Base-by-base conservation (phyloP, 1,140 invertebrate genomes). In the Tachypleus tridentatus region DNA sequence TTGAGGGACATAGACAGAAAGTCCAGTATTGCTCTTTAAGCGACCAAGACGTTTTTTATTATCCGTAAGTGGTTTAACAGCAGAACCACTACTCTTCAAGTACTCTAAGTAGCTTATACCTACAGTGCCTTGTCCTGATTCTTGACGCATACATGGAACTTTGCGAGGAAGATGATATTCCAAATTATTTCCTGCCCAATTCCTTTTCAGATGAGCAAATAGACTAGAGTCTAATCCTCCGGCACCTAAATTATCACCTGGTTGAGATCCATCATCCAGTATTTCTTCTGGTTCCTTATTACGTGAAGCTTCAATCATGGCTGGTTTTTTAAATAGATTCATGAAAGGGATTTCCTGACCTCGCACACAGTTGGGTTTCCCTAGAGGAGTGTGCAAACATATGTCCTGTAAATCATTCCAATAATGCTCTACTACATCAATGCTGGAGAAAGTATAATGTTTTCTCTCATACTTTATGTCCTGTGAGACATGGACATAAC, bases 361-460 rank as follows among this genome's bases (percentile, higher is more conserved):
- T 58, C 48, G 29, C 5, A 52, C 51, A 50, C 63, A 61, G 54
- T 60, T 70, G 57, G 76, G 72, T 54, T 80, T 80, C 49, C 85
- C 85, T 8, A 88, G 73, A 54, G 80, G 81, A 0, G 87, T 88
- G 64, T 83, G 81, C 48, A 87, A 79, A 67, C 84, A 84, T 58
- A 84, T 84, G 50, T 80, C 80, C 79, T 84, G 83, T 73, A 89
- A 76, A 58, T 87, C 82, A 62, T 72, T 80, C 88, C 88, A 91
- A 73, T 87, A 90, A n/a, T 82, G 79, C 7, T 84, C 80, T 0
- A 90, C 74, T 66, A 83, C 80, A 6, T 80, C 71, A 3, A 80
- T 71, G 4, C 73, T 77, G 1, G 78, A 67, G 67, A 91, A 87
- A 48, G n/a, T 50, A 10, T 47, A 69, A 29, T 9, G 7, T n/a